phyloP scores from a whole-genome alignment of 2,113 vertebrate genomes.

The Pao palembangensis region DNA sequence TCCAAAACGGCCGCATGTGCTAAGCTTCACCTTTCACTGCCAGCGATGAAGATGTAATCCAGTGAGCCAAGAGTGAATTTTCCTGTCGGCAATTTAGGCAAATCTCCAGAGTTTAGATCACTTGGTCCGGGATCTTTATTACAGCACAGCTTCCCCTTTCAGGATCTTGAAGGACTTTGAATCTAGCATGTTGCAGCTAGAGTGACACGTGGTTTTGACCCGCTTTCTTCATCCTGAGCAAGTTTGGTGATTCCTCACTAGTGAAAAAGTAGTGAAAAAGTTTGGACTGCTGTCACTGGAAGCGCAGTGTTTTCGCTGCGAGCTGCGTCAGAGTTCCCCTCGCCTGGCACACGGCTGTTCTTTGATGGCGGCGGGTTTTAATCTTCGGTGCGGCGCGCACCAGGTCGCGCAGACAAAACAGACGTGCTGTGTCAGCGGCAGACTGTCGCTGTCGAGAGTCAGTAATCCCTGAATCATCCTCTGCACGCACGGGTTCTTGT shows the following conservation, averaged over 20 bases:
- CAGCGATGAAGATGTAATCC: constrained; percentile 1
- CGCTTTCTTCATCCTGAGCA: background rate
- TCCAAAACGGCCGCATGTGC: background rate
- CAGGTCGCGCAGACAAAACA: background rate
- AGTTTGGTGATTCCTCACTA: too few relatives aligned
- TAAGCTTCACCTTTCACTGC: constrained; percentile 14
- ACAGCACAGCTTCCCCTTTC: constrained; percentile 17
- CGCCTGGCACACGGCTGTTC: background rate
- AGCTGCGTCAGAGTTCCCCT: background rate
- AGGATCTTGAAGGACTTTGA: constrained; percentile 14
- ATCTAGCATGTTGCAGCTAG: constrained; percentile 2
- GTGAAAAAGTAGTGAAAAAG: too few relatives aligned
- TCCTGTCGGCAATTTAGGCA: constrained; percentile 35
- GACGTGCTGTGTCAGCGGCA: background rate
- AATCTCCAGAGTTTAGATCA: constrained; percentile 18
- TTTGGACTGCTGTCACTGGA: too few relatives aligned
- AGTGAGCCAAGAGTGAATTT: constrained; percentile 22
- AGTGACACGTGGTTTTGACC: background rate
- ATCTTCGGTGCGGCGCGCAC: constrained; percentile 10
- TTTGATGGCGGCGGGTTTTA: constrained; percentile 38
- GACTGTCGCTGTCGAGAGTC: too few relatives aligned
- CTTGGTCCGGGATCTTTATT: constrained; percentile 9
- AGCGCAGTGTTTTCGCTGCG: too few relatives aligned
- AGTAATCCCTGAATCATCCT: background rate
- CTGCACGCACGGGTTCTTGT: background rate